Percentiles rank a stretch among this genome's conserved stretches.
Evolutionary conservation across 2,888 invertebrate species (phyloP).

Genomic region (Herminia tarsipennalis): DNA sequence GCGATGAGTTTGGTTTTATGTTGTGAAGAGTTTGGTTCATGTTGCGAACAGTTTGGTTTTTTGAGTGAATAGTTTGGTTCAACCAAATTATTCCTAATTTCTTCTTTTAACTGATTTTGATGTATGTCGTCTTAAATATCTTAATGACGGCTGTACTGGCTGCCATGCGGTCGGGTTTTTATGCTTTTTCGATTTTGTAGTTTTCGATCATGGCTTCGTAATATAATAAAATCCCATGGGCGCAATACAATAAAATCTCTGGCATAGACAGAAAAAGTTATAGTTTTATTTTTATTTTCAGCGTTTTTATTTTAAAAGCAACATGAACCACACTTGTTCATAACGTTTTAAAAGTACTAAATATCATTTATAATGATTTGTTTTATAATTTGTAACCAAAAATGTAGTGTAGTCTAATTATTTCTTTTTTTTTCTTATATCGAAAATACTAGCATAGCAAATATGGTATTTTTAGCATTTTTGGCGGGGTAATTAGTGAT

Average conservation of each 20-base stretch:
- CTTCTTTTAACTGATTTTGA: no score
- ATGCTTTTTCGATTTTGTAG: no score
- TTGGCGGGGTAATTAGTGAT: no score
- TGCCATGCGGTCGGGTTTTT: no score
- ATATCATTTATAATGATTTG: constrained; percentile 1
- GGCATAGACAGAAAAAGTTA: neutral
- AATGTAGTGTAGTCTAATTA: neutral
- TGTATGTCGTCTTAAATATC: no score
- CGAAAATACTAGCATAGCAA: no score
- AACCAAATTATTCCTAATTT: no score
- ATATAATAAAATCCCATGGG: neutral
- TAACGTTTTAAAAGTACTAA: constrained; percentile 2
- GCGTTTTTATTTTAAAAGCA: constrained; percentile 5
- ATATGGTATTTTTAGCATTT: no score
- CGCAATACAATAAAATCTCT: neutral
- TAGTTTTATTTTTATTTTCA: neutral
- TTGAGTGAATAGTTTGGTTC: no score
- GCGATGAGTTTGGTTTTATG: constrained; percentile 5
- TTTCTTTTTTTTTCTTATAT: no score
- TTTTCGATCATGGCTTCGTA: neutral
- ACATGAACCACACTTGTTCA: constrained; percentile 25
- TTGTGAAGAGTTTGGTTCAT: constrained; percentile 10
- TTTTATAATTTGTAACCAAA: neutral
- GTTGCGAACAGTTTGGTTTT: no score
- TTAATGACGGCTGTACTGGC: no score